These are phyloP conservation scores for Coregonus sp. DNA, from an alignment of 2,797 vertebrate species.

Conservation along the genomic window DNA sequence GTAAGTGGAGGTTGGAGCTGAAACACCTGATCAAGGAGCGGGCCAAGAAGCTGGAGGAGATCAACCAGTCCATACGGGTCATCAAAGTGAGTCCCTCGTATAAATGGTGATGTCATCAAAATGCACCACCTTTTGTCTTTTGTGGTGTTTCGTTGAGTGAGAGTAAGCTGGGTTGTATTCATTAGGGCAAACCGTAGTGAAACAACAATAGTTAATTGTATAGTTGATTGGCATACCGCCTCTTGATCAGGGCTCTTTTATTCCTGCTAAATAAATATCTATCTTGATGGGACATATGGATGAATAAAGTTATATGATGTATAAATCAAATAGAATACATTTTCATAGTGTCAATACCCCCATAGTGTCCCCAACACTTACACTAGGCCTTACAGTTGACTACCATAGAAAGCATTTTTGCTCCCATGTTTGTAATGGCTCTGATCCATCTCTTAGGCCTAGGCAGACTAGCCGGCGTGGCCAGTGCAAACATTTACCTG, in stretches of 20 bases:
- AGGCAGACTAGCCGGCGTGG: constrained; percentile 52
- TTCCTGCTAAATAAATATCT: too few species aligned
- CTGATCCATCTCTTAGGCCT: background rate
- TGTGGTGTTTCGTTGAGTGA: background rate
- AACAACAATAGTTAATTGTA: too few species aligned
- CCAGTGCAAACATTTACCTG: constrained; percentile 38
- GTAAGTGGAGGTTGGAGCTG: constrained; percentile 73
- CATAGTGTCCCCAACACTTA: background rate
- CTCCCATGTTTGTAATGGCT: background rate
- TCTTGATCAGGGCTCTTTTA: too few species aligned
- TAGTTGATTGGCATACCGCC: too few species aligned
- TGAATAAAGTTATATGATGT: too few species aligned
- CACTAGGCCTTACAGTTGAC: background rate
- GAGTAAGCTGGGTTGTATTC: background rate
- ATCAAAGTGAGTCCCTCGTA: constrained; percentile 71
- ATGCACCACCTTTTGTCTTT: background rate
- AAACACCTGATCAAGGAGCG: constrained; percentile 80
- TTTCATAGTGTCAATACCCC: too few species aligned
- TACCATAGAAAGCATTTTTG: background rate
- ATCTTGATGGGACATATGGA: too few species aligned
- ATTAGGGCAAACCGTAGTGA: background rate
- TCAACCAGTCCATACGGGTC: constrained; percentile 79
- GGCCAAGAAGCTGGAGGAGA: constrained; percentile 78
- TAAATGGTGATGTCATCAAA: constrained; percentile 6
- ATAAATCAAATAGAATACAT: too few species aligned